phyloP scores from a whole-genome alignment of 2,113 vertebrate species.

The Euleptes europaea region DNA sequence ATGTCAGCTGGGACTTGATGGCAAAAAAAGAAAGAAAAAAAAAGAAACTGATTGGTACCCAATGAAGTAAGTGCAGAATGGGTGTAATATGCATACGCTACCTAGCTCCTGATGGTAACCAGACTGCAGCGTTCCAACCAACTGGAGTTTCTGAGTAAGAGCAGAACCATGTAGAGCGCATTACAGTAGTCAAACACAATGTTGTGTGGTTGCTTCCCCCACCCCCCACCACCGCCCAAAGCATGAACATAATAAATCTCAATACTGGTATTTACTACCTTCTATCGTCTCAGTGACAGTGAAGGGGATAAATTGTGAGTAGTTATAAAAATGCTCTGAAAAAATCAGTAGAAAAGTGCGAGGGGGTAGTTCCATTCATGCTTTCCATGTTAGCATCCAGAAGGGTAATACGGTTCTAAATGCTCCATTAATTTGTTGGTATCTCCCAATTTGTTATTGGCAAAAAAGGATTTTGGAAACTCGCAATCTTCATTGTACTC shows the following conservation, averaged over 20 bases:
- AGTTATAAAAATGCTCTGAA: conserved; percentile 35
- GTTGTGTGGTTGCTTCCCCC: too few relatives aligned
- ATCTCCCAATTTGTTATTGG: conserved; percentile 6
- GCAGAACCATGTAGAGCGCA: too few relatives aligned
- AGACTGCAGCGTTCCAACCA: too few relatives aligned
- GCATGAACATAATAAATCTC: not conserved
- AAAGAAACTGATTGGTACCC: too few relatives aligned
- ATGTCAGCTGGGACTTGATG: too few relatives aligned
- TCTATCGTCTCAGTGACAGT: not conserved
- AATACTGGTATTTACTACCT: not conserved
- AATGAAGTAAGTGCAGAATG: too few relatives aligned
- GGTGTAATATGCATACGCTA: too few relatives aligned
- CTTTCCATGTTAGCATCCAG: conserved; percentile 28
- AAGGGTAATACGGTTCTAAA: conserved; percentile 18
- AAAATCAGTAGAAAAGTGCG: not conserved
- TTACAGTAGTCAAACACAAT: too few relatives aligned
- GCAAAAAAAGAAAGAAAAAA: too few relatives aligned
- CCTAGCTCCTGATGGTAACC: too few relatives aligned
- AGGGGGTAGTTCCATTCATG: not conserved
- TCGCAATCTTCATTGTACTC: conserved; percentile 13
- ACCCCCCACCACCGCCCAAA: not conserved
- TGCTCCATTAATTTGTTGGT: conserved; percentile 6
- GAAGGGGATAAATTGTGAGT: not conserved
- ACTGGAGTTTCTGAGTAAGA: too few relatives aligned
- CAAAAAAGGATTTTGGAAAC: conserved; percentile 30